Base-by-base conservation (phyloP, 2,888 invertebrate genomes). In the Branchinecta sandiegonensis region DNA sequence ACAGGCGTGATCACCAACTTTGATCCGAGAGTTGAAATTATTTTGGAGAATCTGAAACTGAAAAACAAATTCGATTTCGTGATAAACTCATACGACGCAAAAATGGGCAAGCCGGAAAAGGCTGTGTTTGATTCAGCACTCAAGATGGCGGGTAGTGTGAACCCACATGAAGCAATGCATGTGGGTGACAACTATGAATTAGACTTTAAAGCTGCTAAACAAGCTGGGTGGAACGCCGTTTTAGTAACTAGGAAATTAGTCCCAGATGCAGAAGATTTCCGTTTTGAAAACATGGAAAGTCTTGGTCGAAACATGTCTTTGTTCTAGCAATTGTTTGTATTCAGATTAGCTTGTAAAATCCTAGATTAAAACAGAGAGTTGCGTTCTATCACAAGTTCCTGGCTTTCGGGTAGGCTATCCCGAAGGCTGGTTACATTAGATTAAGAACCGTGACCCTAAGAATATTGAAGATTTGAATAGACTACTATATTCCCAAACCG, bases 1-100 rank as follows among this genome's bases (percentile, higher is more conserved):
- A 73, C 92, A 65, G 94, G 92, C 5, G 83, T 92, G 0, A 85
- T 94, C 72, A 91, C 94, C 8, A 94, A 94, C 78, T 91, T 88
- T 79, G 94, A 94, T 79, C 87, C 90, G 47, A 82, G 93, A 47
- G 79, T 94, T 3, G 81, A 84, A 70, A 79, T 81, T 8, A 83
- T 93, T 71, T 80, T 94, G 68, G 73, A 78, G 13, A 85, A 84
- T 73, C 80, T 87, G 50, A 83, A 82, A 69, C 77, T 94, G n/a
- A 76, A 81, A 67, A 79, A 85, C 68, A 85, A 85, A 76, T 90
- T 94, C 78, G 82, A 87, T 72, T 94, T 94, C 79, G 81, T 92
- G 65, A 71, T 92, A 12, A 85, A 86, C 8, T 93, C 94, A 0
- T 90, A 90, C 75, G 83, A 85, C 66, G 82, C 82, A 67, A 86